These are phyloP conservation scores for Terebella lapidaria DNA, from an alignment of 2,888 invertebrate species.

Conservation along the genomic window DNA sequence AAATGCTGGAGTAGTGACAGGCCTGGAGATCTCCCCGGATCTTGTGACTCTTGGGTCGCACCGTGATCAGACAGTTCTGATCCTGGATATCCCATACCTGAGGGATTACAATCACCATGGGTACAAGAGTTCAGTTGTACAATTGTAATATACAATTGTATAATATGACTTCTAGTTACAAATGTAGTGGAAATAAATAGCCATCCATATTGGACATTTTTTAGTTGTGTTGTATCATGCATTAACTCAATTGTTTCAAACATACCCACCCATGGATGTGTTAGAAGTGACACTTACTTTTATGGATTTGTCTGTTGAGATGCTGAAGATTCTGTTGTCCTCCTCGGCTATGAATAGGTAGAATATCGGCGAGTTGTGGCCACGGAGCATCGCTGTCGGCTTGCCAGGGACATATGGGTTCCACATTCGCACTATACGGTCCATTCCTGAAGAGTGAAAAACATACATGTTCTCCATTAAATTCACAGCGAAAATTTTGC, in stretches of 20 bases:
- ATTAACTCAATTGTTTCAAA: too few species aligned
- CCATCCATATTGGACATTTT: too few species aligned
- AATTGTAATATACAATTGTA: too few species aligned
- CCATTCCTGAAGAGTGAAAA: slow-evolving; percentile 41
- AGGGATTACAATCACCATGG: not conserved
- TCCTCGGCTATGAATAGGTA: slow-evolving; percentile 51
- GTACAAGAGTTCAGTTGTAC: not conserved
- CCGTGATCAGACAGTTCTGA: slow-evolving; percentile 50
- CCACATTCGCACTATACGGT: slow-evolving; percentile 52
- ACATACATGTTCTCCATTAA: not conserved
- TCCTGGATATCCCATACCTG: slow-evolving; percentile 54
- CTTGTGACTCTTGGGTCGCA: slow-evolving; percentile 52
- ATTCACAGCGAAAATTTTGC: too few species aligned
- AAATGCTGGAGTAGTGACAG: slow-evolving; percentile 47
- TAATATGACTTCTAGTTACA: too few species aligned
- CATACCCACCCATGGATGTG: too few species aligned
- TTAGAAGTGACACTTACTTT: too few species aligned
- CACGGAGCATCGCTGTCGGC: slow-evolving; percentile 51
- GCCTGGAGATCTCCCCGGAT: slow-evolving; percentile 53
- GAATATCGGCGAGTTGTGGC: slow-evolving; percentile 52
- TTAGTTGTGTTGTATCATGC: too few species aligned
- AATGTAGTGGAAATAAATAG: too few species aligned
- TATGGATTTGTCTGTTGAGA: slow-evolving; percentile 52
- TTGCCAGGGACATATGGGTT: slow-evolving; percentile 53
- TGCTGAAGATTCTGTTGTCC: slow-evolving; percentile 51